Conservation (phyloP, 2,113 vertebrate species). For the Oenanthe oenanthe region DNA sequence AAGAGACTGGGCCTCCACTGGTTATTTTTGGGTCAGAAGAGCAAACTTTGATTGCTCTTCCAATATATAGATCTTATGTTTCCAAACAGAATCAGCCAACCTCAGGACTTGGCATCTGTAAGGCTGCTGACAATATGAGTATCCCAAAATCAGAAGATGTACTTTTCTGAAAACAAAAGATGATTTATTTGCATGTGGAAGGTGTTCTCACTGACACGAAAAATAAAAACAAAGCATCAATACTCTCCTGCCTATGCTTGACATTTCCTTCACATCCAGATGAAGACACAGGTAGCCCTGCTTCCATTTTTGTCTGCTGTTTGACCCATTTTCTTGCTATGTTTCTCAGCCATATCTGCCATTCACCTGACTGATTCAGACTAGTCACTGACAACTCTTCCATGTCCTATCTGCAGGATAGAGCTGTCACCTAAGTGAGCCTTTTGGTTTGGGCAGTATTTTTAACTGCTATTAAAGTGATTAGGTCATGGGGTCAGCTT, state of each 20-base stretch:
- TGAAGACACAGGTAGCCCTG: not conserved
- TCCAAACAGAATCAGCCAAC: not conserved
- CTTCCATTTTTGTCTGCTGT: not conserved
- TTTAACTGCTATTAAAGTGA: not conserved
- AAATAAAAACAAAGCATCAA: not conserved
- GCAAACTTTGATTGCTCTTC: not conserved
- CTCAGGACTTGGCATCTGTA: not conserved
- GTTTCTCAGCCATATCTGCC: not conserved
- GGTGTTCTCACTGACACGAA: not conserved
- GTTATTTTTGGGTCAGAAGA: not conserved
- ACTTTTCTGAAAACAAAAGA: not conserved
- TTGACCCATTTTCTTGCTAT: not conserved
- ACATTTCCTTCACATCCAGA: not conserved
- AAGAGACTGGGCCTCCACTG: not conserved
- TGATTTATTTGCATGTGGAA: not conserved
- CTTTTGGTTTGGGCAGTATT: not conserved
- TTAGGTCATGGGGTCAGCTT: not conserved
- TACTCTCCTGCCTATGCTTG: not conserved
- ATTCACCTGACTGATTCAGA: not conserved
- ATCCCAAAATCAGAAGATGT: not conserved
- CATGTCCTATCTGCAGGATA: not conserved
- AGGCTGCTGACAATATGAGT: not conserved
- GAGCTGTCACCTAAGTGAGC: not conserved
- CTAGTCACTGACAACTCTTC: not conserved
- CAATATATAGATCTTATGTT: not conserved